phyloP scores from a whole-genome alignment of 2,113 vertebrate species.

The Falcunculus frontatus region DNA sequence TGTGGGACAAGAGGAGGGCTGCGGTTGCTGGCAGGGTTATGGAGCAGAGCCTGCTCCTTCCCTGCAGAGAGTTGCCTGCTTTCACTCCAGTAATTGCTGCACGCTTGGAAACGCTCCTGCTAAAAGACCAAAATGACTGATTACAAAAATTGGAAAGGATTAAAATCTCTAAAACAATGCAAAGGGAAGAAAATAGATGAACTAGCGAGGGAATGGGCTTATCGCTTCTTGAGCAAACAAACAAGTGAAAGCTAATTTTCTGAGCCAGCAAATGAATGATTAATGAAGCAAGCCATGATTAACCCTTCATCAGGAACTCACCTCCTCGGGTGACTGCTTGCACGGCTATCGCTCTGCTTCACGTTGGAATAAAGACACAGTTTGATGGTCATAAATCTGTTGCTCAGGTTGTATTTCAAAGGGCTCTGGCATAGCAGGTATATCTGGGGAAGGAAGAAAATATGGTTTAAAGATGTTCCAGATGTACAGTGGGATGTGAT shows the following conservation, averaged over 20 bases:
- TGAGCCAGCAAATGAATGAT: slow-evolving; percentile 57
- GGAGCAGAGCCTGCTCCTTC: neutral
- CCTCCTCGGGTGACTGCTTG: neutral
- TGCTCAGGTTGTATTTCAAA: slow-evolving; percentile 32
- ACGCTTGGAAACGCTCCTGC: slow-evolving; percentile 14
- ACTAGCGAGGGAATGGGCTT: slow-evolving; percentile 6
- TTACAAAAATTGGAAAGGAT: slow-evolving; percentile 52
- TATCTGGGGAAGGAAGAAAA: neutral
- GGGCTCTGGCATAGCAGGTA: neutral
- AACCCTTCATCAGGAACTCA: slow-evolving; percentile 31
- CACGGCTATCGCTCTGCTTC: neutral
- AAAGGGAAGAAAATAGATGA: slow-evolving; percentile 50
- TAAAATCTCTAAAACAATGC: slow-evolving; percentile 54
- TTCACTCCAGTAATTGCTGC: neutral
- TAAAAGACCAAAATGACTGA: slow-evolving; percentile 48
- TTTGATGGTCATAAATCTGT: neutral
- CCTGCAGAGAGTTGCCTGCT: neutral
- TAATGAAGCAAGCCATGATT: slow-evolving; percentile 31
- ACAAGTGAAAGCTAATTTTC: slow-evolving; percentile 59
- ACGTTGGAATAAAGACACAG: neutral
- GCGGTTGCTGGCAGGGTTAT: neutral
- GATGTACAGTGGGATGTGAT: neutral
- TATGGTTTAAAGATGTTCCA: neutral
- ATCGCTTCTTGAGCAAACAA: slow-evolving; percentile 58
- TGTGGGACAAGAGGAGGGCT: neutral